phyloP scores from a whole-genome alignment of 2,797 vertebrate genomes.

The Catharus ustulatus region DNA sequence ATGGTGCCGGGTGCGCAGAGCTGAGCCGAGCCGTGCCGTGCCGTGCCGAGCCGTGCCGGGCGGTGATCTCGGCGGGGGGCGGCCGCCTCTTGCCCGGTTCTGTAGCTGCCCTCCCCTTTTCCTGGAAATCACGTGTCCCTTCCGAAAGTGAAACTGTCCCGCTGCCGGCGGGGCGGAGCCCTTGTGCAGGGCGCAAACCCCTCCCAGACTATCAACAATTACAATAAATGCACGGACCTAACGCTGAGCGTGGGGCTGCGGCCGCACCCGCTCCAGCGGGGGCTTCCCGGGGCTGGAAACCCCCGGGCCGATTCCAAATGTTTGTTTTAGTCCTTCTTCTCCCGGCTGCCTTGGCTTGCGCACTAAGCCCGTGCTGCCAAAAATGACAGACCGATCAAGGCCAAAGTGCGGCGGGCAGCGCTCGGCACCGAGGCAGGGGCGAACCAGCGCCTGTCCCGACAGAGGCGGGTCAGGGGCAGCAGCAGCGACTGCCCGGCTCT shows the following conservation, averaged over 20 bases:
- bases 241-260: background rate
- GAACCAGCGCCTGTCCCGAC: rapidly evolving
- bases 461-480: rapidly evolving
- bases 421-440: no score
- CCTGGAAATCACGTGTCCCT: constrained; percentile 24
- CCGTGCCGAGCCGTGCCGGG: background rate
- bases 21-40: background rate
- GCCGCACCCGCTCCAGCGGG: background rate
- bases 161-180: background rate
- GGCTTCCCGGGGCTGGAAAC: background rate
- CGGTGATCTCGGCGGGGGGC: rapidly evolving
- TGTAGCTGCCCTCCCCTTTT: background rate
- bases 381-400: background rate
- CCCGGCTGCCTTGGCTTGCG: background rate
- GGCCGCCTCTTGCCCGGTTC: background rate
- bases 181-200: no score
- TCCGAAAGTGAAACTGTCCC: constrained; percentile 25
- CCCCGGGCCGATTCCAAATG: background rate
- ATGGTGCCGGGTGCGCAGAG: background rate
- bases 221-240: no score
- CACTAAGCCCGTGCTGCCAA: background rate
- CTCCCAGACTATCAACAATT: rapidly evolving
- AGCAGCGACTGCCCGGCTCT: rapidly evolving
- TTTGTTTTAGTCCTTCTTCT: background rate
- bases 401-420: background rate